phyloP scores from a whole-genome alignment of 2,797 vertebrate genomes.

The Malurus leucopterus region DNA sequence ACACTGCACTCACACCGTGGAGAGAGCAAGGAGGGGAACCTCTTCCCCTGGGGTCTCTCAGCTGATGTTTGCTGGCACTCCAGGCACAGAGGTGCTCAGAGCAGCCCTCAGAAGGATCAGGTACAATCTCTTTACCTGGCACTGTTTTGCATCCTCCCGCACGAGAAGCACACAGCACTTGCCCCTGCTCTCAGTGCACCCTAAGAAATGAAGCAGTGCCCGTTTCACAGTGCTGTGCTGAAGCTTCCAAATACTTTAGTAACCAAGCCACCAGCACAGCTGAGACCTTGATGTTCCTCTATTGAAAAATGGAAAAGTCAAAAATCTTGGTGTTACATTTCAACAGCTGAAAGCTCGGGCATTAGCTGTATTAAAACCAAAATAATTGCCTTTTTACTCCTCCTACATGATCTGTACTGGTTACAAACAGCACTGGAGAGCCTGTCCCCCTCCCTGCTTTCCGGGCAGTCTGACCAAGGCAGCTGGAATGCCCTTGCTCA shows the following conservation, averaged over 20 bases:
- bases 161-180: background rate
- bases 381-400: background rate
- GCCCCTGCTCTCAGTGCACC: background rate
- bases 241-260: background rate
- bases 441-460: background rate
- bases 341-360: background rate
- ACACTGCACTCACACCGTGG: background rate
- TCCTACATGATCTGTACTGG: background rate
- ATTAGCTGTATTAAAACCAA: background rate
- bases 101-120: background rate
- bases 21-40: background rate
- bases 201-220: background rate
- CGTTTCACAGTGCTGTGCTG: background rate
- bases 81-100: background rate
- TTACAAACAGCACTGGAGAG: background rate
- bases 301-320: background rate
- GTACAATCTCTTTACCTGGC: accelerated
- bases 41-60: background rate
- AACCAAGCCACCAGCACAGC: background rate
- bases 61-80: background rate
- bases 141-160: background rate
- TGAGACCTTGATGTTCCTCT: background rate
- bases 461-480: background rate
- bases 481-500: background rate
- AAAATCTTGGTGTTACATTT: background rate